Evolutionary conservation across 2,797 vertebrate species (phyloP).

Genomic region (Takifugu ocellatus): DNA sequence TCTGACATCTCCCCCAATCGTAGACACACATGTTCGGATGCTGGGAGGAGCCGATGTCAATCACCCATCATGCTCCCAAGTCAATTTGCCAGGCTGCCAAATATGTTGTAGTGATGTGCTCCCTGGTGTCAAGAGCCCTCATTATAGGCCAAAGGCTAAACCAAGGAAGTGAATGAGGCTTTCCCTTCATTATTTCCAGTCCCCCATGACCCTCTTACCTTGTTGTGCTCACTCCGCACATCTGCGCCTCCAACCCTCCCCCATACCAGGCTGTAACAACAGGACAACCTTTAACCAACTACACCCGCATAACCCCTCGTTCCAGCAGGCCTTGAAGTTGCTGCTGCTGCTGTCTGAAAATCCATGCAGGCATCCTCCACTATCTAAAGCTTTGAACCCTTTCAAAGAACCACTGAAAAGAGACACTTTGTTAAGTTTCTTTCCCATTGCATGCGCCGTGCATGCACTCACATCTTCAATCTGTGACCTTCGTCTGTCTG

Average conservation of each 20-base stretch:
- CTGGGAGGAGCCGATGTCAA: conserved; percentile 73
- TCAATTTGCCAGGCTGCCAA: conserved; percentile 75
- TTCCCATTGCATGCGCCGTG: not conserved
- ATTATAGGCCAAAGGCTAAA: conserved; percentile 79
- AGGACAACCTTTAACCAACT: conserved; percentile 48
- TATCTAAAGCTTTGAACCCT: conserved; percentile 7
- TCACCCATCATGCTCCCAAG: conserved; percentile 65
- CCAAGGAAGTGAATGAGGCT: conserved; percentile 70
- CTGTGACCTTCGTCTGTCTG: not conserved
- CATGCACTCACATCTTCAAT: too few species aligned
- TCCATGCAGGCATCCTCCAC: conserved; percentile 22
- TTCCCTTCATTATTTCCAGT: conserved; percentile 66
- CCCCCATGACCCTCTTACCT: conserved; percentile 61
- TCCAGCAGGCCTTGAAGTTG: conserved; percentile 38
- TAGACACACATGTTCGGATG: conserved; percentile 13
- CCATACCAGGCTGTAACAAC: conserved; percentile 42
- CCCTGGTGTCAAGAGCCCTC: conserved; percentile 70
- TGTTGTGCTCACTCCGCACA: conserved; percentile 18
- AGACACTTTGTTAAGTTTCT: conserved; percentile 33
- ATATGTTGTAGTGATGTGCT: conserved; percentile 68
- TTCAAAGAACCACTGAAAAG: conserved; percentile 20
- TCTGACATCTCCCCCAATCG: conserved; percentile 1
- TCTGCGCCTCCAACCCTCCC: not conserved
- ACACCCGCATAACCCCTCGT: conserved; percentile 11
- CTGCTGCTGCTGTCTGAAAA: conserved; percentile 22